Percentiles rank a stretch among this genome's conserved stretches.
phyloP scores from a whole-genome alignment of 1,140 invertebrate genomes.

The Calosoma granatense region DNA sequence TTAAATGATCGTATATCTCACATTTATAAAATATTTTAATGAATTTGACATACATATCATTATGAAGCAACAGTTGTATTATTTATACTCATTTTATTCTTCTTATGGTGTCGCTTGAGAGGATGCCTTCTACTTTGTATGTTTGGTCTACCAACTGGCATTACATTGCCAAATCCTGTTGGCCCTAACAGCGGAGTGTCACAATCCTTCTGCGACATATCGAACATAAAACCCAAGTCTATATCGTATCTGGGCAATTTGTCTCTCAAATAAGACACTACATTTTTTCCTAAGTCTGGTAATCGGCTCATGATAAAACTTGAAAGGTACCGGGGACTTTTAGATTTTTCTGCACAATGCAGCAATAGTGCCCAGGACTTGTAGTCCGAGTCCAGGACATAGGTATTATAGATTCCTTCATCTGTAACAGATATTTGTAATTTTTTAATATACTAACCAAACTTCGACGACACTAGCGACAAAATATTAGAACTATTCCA shows the following conservation, averaged over 20 bases:
- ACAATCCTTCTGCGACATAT: constrained; percentile 63
- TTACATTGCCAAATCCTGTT: neutral
- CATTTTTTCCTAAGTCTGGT: constrained; percentile 45
- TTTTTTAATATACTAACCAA: too few species aligned
- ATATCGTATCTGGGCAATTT: constrained; percentile 64
- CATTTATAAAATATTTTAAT: too few species aligned
- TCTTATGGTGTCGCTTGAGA: neutral
- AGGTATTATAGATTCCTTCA: constrained; percentile 82
- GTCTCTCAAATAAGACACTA: constrained; percentile 41
- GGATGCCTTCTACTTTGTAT: neutral
- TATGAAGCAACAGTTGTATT: too few species aligned
- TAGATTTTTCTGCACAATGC: constrained; percentile 75
- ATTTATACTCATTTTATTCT: too few species aligned
- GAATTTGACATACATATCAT: too few species aligned
- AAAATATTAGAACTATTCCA: too few species aligned
- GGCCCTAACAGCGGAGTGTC: constrained; percentile 19
- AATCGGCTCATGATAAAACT: constrained; percentile 71
- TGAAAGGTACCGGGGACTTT: constrained; percentile 67
- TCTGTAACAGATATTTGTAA: constrained; percentile 40
- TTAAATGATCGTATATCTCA: too few species aligned
- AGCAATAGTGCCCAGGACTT: constrained; percentile 68
- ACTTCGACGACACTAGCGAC: too few species aligned
- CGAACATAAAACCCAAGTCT: constrained; percentile 69
- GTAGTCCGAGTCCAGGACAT: constrained; percentile 74
- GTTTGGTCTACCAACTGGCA: neutral